These are phyloP conservation scores for Leptodactylus fuscus DNA, from an alignment of 2,113 vertebrate species.

Conservation along the genomic window DNA sequence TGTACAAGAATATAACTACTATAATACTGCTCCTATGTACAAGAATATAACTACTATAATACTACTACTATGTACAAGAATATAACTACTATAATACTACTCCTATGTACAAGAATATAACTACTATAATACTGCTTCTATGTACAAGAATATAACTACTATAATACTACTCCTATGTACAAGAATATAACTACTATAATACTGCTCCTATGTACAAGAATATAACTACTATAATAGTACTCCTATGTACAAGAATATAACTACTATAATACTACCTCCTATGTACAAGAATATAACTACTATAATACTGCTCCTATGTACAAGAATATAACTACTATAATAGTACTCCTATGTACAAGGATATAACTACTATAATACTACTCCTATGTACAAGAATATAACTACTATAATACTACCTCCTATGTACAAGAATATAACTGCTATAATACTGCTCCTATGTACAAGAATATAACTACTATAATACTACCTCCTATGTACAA, in stretches of 20 bases:
- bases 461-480: too few relatives aligned
- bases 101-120: too few relatives aligned
- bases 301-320: not conserved
- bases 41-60: conserved; percentile 11
- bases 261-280: not conserved
- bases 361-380: not conserved
- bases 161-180: not conserved
- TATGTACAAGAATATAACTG: too few relatives aligned
- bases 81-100: too few relatives aligned
- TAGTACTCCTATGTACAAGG: not conserved
- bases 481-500: not conserved
- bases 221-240: not conserved
- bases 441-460: too few relatives aligned
- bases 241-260: not conserved
- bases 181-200: not conserved
- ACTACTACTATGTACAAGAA: not conserved
- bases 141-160: not conserved
- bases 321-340: not conserved
- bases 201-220: not conserved
- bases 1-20: too few relatives aligned
- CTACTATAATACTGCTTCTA: too few relatives aligned
- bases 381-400: too few relatives aligned
- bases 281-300: too few relatives aligned
- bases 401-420: too few relatives aligned
- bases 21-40: not conserved